phyloP scores from a whole-genome alignment of 2,888 invertebrate species.

The Rhamphomyia laevipes region DNA sequence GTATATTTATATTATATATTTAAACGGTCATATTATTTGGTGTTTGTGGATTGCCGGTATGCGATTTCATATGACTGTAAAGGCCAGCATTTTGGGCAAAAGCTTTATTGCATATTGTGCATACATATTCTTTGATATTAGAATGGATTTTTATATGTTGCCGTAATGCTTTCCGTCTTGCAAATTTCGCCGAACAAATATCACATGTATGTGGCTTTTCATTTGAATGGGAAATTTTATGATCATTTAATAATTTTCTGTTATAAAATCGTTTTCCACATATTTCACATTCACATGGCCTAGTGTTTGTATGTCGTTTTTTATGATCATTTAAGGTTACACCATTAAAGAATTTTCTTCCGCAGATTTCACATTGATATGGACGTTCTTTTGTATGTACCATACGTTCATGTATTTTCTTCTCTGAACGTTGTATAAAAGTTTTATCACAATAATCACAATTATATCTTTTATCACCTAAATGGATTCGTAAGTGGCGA shows the following conservation, averaged over 20 bases:
- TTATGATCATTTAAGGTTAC: constrained; percentile 22
- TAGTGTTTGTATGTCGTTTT: constrained; percentile 9
- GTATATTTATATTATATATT: too few species aligned
- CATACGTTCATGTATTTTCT: constrained; percentile 23
- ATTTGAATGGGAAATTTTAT: constrained; percentile 5
- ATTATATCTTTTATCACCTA: constrained; percentile 1
- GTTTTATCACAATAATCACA: constrained; percentile 21
- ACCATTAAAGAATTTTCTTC: constrained; percentile 25
- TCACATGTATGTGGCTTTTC: constrained; percentile 8
- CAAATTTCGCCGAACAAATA: constrained; percentile 6
- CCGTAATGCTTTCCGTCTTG: constrained; percentile 4
- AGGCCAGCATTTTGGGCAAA: constrained; percentile 15
- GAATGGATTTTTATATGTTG: constrained; percentile 9
- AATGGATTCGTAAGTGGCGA: constrained; percentile 2
- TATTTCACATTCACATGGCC: constrained; percentile 3
- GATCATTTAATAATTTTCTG: constrained; percentile 3
- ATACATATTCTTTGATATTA: constrained; percentile 17
- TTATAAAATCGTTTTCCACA: constrained; percentile 9
- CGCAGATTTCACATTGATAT: constrained; percentile 28
- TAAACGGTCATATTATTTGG: too few species aligned
- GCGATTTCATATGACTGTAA: constrained; percentile 11
- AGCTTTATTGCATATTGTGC: constrained; percentile 8
- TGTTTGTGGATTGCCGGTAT: background rate
- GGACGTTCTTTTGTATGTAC: constrained; percentile 24
- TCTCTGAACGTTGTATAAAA: constrained; percentile 22